These are phyloP conservation scores for Gymnoscelis rufifasciata DNA, from an alignment of 2,888 invertebrate species.

Conservation along the genomic window DNA sequence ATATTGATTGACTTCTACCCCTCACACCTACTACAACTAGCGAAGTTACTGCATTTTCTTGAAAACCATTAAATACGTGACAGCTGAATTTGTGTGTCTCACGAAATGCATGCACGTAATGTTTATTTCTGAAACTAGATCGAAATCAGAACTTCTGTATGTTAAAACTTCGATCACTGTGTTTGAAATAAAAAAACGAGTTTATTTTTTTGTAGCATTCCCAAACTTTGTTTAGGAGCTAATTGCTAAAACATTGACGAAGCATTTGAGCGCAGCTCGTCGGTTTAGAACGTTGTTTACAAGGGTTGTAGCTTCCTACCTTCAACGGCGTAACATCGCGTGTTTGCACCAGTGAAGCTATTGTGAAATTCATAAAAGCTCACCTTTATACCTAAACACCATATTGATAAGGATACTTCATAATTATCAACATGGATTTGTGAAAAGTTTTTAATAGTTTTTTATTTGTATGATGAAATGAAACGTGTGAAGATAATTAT, in stretches of 20 bases:
- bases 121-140: constrained; percentile 2
- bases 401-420: not conserved
- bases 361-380: constrained; percentile 49
- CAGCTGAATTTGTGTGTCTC: constrained; percentile 6
- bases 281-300: constrained; percentile 47
- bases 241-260: constrained; percentile 33
- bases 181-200: not conserved
- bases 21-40: constrained; percentile 29
- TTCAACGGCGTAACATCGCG: constrained; percentile 54
- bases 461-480: constrained; percentile 1
- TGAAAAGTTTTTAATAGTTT: too few species aligned
- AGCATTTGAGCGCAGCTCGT: constrained; percentile 31
- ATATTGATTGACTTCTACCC: constrained; percentile 62
- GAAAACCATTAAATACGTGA: constrained; percentile 27
- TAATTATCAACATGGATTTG: not conserved
- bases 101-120: constrained; percentile 4
- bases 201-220: not conserved
- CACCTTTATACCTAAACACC: constrained; percentile 24
- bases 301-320: constrained; percentile 38
- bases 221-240: constrained; percentile 3
- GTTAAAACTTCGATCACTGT: not conserved
- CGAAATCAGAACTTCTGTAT: not conserved
- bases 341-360: constrained; percentile 46
- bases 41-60: constrained; percentile 51
- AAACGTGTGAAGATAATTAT: constrained; percentile 11